These are phyloP conservation scores for Dynastes grantii DNA, from an alignment of 2,888 invertebrate species.

Conservation along the genomic window DNA sequence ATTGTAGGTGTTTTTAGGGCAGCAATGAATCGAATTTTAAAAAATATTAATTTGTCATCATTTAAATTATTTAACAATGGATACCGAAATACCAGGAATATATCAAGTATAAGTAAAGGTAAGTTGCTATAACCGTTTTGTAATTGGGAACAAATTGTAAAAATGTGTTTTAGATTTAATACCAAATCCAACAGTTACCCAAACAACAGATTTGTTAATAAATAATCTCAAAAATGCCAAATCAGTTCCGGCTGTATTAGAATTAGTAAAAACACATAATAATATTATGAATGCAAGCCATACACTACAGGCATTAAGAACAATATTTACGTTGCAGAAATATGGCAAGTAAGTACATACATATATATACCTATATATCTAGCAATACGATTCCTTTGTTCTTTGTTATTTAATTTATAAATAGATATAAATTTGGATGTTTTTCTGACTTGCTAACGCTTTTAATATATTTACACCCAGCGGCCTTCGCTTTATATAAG, in stretches of 20 bases:
- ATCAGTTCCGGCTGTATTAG: conserved; percentile 70
- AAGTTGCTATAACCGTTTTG: background rate
- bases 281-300: conserved; percentile 73
- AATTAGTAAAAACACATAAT: conserved; percentile 69
- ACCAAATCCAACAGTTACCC: conserved; percentile 9
- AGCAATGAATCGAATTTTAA: conserved; percentile 34
- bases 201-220: conserved; percentile 70
- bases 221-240: conserved; percentile 70
- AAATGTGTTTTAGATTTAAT: conserved; percentile 44
- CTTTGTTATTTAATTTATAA: conserved; percentile 42
- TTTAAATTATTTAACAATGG: conserved; percentile 14
- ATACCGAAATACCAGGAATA: background rate
- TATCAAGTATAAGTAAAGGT: conserved; percentile 35
- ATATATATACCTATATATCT: conserved; percentile 1
- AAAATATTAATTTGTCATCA: background rate
- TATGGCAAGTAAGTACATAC: conserved; percentile 67
- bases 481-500: conserved; percentile 38
- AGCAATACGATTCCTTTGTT: conserved; percentile 21
- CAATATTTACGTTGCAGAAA: conserved; percentile 75
- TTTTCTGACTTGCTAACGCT: conserved; percentile 23
- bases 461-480: conserved; percentile 12
- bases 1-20: conserved; percentile 4
- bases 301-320: conserved; percentile 73
- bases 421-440: conserved; percentile 30
- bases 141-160: background rate